Base-by-base conservation (phyloP, 2,113 vertebrate genomes). In the Anguilla japonica region DNA sequence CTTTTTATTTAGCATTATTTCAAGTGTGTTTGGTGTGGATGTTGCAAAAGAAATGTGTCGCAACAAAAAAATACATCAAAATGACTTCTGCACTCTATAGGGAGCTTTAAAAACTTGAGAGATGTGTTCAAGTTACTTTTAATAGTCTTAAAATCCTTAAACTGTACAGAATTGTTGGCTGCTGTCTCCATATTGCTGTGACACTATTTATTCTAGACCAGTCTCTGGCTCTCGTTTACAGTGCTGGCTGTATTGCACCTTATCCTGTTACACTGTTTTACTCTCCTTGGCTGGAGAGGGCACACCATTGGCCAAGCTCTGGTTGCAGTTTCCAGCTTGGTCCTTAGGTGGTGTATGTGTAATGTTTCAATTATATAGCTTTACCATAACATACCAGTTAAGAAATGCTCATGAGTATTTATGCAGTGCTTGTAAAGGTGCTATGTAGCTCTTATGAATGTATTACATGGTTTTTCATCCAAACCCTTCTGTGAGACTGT, bases 231-330 rank as follows among this genome's bases (percentile, higher is more conserved):
- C 40, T 75, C 43, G 15, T 46, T 53, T 34, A 71, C 71, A 57
- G 40, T 26, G 83, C 43, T 78, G 43, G 81, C 67, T n/a, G 39
- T 71, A 9, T 78, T 26, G 41, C 41, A 87, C 81, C 22, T 7
- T 86, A 53, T 87, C 86, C 26, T 79, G 4, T 87, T 83, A 82
- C 85, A 83, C 15, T 83, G 81, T 71, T 22, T 75, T 14, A 14
- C 57, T 60, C 57, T 60, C 60, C 7, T 67, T 22, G 60, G 20
- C 20, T 67, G 60, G 50, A 53, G 50, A 11, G 50, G 13, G 50
- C 50, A 13, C 9, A 14, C 50, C 50, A 53, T 53, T 53, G 50
- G 50, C 50, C 50, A 13, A 67, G 60, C 18, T 67, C 60, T 20
- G 4, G 5, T 9, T 67, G 20, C 60, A 67, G 18, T 0, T 9